Percentiles rank a stretch among this genome's conserved stretches.
Conservation (phyloP, 2,888 invertebrate species). For the Cerastis leucographa region DNA sequence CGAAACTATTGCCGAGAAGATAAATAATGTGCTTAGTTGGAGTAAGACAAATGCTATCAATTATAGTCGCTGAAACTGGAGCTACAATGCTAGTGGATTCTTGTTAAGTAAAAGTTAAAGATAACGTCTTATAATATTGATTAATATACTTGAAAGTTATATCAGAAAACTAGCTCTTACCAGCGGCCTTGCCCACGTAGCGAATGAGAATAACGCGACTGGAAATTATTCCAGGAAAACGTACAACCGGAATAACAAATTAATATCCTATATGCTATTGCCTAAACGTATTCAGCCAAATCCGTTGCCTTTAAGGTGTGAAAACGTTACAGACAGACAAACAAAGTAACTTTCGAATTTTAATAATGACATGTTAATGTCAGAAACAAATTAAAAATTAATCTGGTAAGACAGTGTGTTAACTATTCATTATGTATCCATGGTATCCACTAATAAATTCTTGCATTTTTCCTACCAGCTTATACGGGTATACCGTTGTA, state of each 20-base stretch:
- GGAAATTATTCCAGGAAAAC: not conserved
- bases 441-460: not conserved
- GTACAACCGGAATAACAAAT: not conserved
- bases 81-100: conserved; percentile 40
- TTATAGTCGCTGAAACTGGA: conserved; percentile 46
- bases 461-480: not conserved
- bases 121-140: conserved; percentile 36
- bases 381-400: no score
- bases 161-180: not conserved
- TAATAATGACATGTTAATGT: not conserved
- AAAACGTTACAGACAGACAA: not conserved
- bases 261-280: not conserved
- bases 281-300: not conserved
- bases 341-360: not conserved
- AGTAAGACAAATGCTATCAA: conserved; percentile 60
- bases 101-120: conserved; percentile 49
- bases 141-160: conserved; percentile 27
- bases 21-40: conserved; percentile 66
- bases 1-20: conserved; percentile 65
- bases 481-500: no score
- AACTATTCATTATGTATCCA: not conserved
- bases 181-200: not conserved
- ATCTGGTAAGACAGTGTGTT: not conserved
- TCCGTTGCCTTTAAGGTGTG: not conserved
- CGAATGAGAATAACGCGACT: not conserved